Conservation (phyloP, 2,888 invertebrate genomes). For the Diloba caeruleocephala region DNA sequence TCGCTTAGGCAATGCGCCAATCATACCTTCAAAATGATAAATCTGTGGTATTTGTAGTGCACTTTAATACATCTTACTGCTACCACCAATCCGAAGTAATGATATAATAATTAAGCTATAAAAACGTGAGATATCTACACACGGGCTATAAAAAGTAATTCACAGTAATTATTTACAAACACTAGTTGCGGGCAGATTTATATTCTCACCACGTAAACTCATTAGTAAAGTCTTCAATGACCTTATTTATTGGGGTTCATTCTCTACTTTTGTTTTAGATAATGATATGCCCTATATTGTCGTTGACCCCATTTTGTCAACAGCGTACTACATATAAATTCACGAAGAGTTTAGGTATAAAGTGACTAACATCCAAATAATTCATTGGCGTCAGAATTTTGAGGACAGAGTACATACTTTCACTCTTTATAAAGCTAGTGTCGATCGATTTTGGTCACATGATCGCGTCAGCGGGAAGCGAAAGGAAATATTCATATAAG, state of each 20-base stretch:
- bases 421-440: constrained; percentile 15
- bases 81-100: too few relatives aligned
- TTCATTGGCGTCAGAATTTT: constrained; percentile 12
- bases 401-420: constrained; percentile 22
- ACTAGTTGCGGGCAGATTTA: background rate
- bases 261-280: constrained; percentile 15
- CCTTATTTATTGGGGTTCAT: constrained; percentile 5
- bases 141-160: background rate
- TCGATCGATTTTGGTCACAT: constrained; percentile 16
- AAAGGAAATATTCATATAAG: constrained; percentile 14
- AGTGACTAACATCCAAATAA: background rate
- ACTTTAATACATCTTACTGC: too few relatives aligned
- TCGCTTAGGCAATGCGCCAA: too few relatives aligned
- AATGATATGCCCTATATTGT: constrained; percentile 22
- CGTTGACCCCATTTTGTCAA: constrained; percentile 14
- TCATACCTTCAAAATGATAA: too few relatives aligned
- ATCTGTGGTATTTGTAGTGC: too few relatives aligned
- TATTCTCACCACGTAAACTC: background rate
- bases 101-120: too few relatives aligned
- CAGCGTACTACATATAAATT: background rate
- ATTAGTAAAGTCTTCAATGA: background rate
- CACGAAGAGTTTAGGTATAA: constrained; percentile 1
- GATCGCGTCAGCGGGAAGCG: constrained; percentile 9
- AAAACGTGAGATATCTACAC: background rate
- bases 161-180: background rate